phyloP scores from a whole-genome alignment of 2,113 vertebrate species.

The Trogon surrucura region DNA sequence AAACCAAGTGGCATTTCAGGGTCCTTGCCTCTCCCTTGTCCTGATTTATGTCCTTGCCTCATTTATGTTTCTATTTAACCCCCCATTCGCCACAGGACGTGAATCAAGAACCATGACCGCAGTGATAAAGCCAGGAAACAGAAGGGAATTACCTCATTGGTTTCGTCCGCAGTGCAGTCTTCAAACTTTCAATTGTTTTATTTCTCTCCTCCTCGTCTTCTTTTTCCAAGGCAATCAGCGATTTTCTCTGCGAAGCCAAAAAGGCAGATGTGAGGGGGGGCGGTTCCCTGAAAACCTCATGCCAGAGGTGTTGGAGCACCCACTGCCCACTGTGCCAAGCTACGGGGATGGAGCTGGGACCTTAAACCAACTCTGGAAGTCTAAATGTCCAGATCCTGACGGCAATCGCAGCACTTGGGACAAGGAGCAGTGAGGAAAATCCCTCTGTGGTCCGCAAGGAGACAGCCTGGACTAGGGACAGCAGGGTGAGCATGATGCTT shows the following conservation, averaged over 20 bases:
- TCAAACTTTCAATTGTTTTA: conserved; percentile 97
- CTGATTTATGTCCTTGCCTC: too few relatives aligned
- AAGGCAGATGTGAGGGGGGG: not conserved
- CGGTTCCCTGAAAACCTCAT: accelerated
- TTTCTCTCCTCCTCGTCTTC: conserved; percentile 97
- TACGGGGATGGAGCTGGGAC: accelerated
- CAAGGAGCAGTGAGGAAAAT: not conserved
- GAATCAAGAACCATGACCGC: not conserved
- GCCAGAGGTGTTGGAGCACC: accelerated
- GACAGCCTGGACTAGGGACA: not conserved
- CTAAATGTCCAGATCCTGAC: not conserved
- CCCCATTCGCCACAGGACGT: not conserved
- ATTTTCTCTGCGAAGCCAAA: conserved; percentile 86
- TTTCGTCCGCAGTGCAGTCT: conserved; percentile 95
- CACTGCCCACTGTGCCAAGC: accelerated
- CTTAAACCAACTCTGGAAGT: not conserved
- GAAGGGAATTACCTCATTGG: conserved; percentile 89
- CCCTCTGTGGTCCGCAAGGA: not conserved
- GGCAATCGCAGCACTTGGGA: not conserved
- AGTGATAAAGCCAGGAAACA: not conserved
- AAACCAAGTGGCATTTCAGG: not conserved
- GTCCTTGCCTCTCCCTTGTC: not conserved
- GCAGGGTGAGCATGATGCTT: accelerated
- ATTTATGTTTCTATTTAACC: not conserved
- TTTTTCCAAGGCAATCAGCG: conserved; percentile 92